Evolutionary conservation across 2,113 vertebrate genomes (phyloP), one percentile per base, ranked within the genome.

Genomic region (Myiopsitta monachus): DNA sequence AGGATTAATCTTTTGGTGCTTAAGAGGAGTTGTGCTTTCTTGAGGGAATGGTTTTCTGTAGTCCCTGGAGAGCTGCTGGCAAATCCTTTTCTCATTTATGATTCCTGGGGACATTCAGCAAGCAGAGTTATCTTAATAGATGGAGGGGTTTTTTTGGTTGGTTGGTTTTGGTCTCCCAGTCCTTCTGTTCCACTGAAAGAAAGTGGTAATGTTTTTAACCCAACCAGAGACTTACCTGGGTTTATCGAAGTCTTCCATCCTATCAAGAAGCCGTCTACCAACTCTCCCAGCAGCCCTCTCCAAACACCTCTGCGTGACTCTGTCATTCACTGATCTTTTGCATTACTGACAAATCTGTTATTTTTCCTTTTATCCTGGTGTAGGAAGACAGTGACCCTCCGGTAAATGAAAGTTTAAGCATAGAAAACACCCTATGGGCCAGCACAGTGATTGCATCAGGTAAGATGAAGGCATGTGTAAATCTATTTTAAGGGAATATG

Each of bases 351-450:
- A 13, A 14, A 13, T 70, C 30, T 47, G n/a, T 31, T 79, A 2
- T 68, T 74, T 63, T 44, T 31, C 9, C 64, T 52, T 72, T 63
- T 67, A 69, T 33, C 72, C n/a, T 54, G 1, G 83, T 95, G 92
- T 92, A 99, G 99, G 99, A 99, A 81, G 99, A 99, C 88, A 99
- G 99, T 43, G 99, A 99, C 96, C 99, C 99, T 63, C 98, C 99
- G 3, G 98, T 99, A 66, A 99, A 99, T 14, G 99, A 99, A 96
- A 99, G 99, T 44, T 97, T 99, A 93, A 99, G 99, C 96, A 99
- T 99, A 18, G 99, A 99, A 97, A 99, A 99, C 97, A 99, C 99
- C 0, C 98, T 99, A 14, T 99, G 99, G 99, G 99, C 99, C 36
- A 99, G 99, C 98, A 99, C 99, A 0, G 99, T 99, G 62, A 98